Evolutionary conservation across 2,888 invertebrate species (phyloP), one percentile per base, ranked within the genome.

Genomic region (Temnothorax unifasciatus): DNA sequence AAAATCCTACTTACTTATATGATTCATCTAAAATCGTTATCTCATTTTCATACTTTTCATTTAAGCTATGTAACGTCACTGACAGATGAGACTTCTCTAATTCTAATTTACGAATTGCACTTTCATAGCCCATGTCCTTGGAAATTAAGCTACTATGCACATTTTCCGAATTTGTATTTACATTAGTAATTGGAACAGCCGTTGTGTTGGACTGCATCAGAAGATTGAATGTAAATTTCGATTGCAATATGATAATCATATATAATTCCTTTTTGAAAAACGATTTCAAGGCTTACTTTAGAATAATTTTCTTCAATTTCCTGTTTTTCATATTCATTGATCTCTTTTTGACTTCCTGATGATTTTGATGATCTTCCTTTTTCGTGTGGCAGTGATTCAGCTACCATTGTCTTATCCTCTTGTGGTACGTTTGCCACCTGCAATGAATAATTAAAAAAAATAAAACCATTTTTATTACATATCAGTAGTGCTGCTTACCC

Each of bases 41-140:
- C 88, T 95, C 95, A 79, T 89, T 92, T 64, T 93, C 92, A 74
- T 95, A 93, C 74, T 92, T 93, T 44, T 93, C 92, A 75, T 91
- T 93, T 44, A 93, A 64, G 82, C 86, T 92, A 3, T 92, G 91
- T 68, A 94, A 61, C 34, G 90, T 92, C 69, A 87, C 92, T 83
- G 94, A 93, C 59, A 94, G 85, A 84, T 92, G 90, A 50, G 90
- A 66, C 73, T 93, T 94, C 87, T 94, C 94, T 21, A 90, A 59
- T 83, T 93, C 87, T n/a, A 94, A 85, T 74, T 92, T 92, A 66
- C 92, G 90, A 25, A 92, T 61, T 52, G 87, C 79, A 86, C 86
- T 90, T 79, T 93, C 91, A 8, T 71, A 81, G 34, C 34, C 38
- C 0, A 34, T 34, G 82, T 79, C 85, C 66, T 90, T 89, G 44